phyloP scores from a whole-genome alignment of 2,797 vertebrate species.

The Poeciliopsis gracilis region DNA sequence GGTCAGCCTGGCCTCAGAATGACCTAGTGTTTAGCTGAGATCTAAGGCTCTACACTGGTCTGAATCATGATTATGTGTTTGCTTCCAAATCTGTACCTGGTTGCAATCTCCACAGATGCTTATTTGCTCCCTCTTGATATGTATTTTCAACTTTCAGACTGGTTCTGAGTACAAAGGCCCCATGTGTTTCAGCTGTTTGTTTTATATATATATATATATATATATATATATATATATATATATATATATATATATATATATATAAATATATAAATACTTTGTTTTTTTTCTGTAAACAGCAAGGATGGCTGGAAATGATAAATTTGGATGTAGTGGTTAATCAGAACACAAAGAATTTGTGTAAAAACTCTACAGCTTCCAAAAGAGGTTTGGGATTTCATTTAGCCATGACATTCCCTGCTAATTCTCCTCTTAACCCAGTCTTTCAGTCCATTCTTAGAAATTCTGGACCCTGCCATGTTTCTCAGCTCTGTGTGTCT shows the following conservation, averaged over 20 bases:
- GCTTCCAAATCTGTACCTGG: slow-evolving; percentile 56
- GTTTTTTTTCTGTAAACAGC: slow-evolving; percentile 27
- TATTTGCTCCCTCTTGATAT: slow-evolving; percentile 34
- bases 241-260: too few relatives aligned
- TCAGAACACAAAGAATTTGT: slow-evolving; percentile 10
- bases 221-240: too few relatives aligned
- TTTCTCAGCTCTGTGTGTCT: slow-evolving; percentile 63
- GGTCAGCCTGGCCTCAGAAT: slow-evolving; percentile 31
- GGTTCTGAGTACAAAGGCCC: slow-evolving; percentile 17
- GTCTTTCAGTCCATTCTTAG: slow-evolving; percentile 70
- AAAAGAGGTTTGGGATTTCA: slow-evolving; percentile 29
- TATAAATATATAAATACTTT: not conserved
- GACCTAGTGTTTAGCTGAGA: slow-evolving; percentile 53
- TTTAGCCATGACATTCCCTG: slow-evolving; percentile 46
- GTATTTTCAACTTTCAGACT: slow-evolving; percentile 41
- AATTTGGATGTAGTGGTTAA: not conserved
- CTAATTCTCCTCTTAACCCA: slow-evolving; percentile 38
- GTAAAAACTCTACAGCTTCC: slow-evolving; percentile 37
- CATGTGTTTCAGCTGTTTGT: not conserved
- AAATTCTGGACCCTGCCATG: slow-evolving; percentile 58
- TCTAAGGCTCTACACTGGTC: slow-evolving; percentile 22
- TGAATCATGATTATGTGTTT: slow-evolving; percentile 57
- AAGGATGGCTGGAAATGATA: slow-evolving; percentile 9
- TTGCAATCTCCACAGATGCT: slow-evolving; percentile 43
- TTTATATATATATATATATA: not conserved